These are phyloP conservation scores for Ailurus styani DNA, from an alignment of 2,113 vertebrate genomes.

Conservation along the genomic window DNA sequence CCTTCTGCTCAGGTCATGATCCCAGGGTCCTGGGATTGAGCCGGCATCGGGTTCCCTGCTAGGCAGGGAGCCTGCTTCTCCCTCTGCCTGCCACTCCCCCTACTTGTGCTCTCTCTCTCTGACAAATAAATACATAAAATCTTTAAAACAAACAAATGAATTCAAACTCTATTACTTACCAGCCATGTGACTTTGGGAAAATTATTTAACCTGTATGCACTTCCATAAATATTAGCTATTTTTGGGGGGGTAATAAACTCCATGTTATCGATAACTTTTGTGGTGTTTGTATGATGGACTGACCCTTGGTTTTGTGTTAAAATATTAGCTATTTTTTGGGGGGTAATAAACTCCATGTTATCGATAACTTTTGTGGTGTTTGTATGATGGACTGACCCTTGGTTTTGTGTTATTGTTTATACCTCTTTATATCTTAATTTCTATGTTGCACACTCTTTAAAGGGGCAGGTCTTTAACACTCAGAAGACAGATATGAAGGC, in stretches of 20 bases:
- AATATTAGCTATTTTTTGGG: background rate
- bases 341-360: background rate
- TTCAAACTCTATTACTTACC: background rate
- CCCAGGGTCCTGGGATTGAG: too few species aligned
- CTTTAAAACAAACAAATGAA: background rate
- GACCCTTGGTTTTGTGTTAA: background rate
- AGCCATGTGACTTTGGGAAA: background rate
- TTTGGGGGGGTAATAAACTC: background rate
- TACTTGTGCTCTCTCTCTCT: too few species aligned
- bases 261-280: background rate
- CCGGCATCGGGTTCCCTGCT: too few species aligned
- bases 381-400: background rate
- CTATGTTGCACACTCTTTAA: background rate
- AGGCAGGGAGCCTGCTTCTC: too few species aligned
- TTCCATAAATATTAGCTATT: background rate
- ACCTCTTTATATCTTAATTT: background rate
- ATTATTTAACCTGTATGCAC: background rate
- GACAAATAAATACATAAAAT: too few species aligned
- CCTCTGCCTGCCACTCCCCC: too few species aligned
- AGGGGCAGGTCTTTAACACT: background rate
- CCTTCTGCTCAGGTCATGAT: too few species aligned
- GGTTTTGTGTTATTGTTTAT: background rate
- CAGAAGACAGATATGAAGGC: background rate
- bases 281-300: background rate
- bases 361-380: background rate